phyloP scores from a whole-genome alignment of 2,113 vertebrate genomes.

The Oophaga pumilio region DNA sequence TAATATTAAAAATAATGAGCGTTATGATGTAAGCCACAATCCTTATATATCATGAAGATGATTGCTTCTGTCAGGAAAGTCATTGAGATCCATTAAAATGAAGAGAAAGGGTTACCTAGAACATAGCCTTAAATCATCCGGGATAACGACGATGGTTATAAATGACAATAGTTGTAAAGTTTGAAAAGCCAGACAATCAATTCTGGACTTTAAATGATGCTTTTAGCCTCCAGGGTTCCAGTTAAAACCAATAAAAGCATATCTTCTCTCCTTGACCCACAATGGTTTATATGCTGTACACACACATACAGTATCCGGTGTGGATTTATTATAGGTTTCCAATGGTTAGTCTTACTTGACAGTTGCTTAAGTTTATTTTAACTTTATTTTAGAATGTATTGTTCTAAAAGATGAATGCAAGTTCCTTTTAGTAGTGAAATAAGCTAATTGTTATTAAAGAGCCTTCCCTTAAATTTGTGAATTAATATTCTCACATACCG shows the following conservation, averaged over 20 bases:
- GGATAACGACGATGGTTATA: constrained; percentile 35
- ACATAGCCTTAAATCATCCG: constrained; percentile 29
- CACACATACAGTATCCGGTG: not conserved
- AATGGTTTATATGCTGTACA: constrained; percentile 19
- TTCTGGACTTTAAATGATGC: constrained; percentile 47
- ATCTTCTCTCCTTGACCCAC: constrained; percentile 16
- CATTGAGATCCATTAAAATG: constrained; percentile 38
- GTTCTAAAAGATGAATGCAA: not conserved
- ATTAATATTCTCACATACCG: too few relatives aligned
- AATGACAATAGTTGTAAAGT: constrained; percentile 47
- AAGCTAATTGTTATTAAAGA: not conserved
- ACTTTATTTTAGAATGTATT: not conserved
- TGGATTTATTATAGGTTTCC: constrained; percentile 18
- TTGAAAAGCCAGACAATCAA: constrained; percentile 36
- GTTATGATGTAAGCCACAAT: constrained; percentile 7
- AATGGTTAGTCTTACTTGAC: not conserved
- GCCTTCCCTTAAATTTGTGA: too few relatives aligned
- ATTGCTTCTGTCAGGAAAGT: constrained; percentile 40
- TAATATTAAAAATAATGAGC: constrained; percentile 46
- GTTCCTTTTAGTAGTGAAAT: not conserved
- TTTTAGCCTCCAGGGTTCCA: constrained; percentile 46
- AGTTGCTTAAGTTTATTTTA: not conserved
- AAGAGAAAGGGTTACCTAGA: constrained; percentile 37
- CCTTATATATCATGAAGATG: not conserved
- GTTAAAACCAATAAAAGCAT: constrained; percentile 47